These are phyloP conservation scores for Engystomops pustulosus DNA, from an alignment of 2,113 vertebrate genomes.

Conservation along the genomic window DNA sequence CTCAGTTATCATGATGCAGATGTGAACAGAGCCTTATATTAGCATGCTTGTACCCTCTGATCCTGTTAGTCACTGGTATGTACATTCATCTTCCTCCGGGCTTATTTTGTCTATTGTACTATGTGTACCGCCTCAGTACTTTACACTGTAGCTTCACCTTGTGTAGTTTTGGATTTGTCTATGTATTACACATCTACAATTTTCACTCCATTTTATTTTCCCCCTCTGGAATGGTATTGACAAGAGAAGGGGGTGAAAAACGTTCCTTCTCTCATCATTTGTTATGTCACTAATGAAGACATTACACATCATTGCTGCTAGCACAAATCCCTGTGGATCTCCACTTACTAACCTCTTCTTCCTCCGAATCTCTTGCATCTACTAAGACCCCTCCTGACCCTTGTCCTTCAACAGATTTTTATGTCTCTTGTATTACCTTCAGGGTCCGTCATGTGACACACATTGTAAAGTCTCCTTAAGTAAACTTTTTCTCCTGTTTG, in stretches of 20 bases:
- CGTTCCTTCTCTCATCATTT: background rate
- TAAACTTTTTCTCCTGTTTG: slow-evolving; percentile 1
- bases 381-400: slow-evolving; percentile 26
- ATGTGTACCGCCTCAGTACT: no score
- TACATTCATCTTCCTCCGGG: no score
- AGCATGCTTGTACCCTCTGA: no score
- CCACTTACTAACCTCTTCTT: slow-evolving; percentile 28
- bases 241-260: no score
- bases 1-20: background rate
- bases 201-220: background rate
- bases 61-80: background rate
- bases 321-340: slow-evolving; percentile 35
- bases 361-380: slow-evolving; percentile 23
- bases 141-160: no score
- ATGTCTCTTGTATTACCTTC: slow-evolving; percentile 35
- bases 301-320: slow-evolving; percentile 14
- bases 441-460: slow-evolving; percentile 8
- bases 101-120: background rate
- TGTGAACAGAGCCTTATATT: background rate
- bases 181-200: no score
- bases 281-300: slow-evolving; percentile 27
- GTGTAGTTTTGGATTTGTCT: no score
- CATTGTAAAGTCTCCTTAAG: slow-evolving; percentile 6
- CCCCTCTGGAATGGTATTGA: background rate
- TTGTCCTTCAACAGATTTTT: slow-evolving; percentile 48